These are phyloP conservation scores for Desmodus rotundus DNA, from an alignment of 2,113 vertebrate genomes.

Conservation along the genomic window DNA sequence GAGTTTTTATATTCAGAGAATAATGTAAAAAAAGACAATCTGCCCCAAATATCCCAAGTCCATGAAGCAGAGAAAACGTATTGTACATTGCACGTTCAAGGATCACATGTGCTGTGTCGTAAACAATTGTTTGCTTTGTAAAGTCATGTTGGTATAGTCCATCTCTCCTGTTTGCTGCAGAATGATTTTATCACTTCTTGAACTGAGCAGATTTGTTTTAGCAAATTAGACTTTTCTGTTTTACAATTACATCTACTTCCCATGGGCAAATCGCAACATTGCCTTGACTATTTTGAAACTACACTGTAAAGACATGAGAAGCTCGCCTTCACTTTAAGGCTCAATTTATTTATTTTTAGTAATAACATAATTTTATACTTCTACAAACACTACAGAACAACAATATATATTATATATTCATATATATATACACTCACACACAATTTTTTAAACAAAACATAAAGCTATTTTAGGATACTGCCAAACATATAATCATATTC, in stretches of 20 bases:
- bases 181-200: constrained; percentile 44
- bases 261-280: neutral
- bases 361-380: neutral
- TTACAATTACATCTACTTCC: constrained; percentile 7
- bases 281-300: constrained; percentile 33
- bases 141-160: constrained; percentile 26
- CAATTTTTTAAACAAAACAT: neutral
- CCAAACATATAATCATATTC: constrained; percentile 8
- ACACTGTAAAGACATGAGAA: neutral
- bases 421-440: neutral
- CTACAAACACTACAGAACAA: neutral
- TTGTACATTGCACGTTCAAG: neutral
- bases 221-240: constrained; percentile 29
- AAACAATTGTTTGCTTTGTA: constrained; percentile 37
- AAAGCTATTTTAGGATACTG: constrained; percentile 39
- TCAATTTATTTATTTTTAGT: constrained; percentile 8
- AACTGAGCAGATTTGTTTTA: neutral
- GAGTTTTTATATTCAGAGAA: constrained; percentile 60
- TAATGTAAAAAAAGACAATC: constrained; percentile 50
- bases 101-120: neutral
- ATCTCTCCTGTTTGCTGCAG: neutral
- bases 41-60: constrained; percentile 51
- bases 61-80: constrained; percentile 42
- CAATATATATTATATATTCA: neutral
- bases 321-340: neutral